These are phyloP conservation scores for Coelopa frigida DNA, from an alignment of 1,140 invertebrate species.

Conservation along the genomic window DNA sequence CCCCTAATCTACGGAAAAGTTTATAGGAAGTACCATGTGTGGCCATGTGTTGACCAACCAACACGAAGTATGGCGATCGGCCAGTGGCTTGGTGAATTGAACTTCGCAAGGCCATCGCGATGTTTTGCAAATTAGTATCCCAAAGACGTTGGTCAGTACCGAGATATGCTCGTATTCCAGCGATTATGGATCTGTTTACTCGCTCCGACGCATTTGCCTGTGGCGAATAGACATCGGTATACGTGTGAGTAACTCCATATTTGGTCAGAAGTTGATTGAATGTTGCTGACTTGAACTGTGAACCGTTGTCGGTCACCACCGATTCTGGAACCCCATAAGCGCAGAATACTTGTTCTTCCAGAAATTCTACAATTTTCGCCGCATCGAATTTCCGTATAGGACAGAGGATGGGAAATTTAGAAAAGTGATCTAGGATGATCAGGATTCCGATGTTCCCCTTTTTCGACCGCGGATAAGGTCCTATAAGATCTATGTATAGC, in stretches of 20 bases:
- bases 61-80: neutral
- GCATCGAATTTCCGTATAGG: too few relatives aligned
- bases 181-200: slow-evolving; percentile 8
- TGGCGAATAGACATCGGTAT: slow-evolving; percentile 3
- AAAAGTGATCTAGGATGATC: slow-evolving; percentile 1
- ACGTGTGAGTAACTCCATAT: slow-evolving; percentile 4
- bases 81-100: neutral
- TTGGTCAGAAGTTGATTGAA: neutral
- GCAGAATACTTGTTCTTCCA: slow-evolving; percentile 4
- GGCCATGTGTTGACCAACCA: neutral
- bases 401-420: slow-evolving; percentile 7
- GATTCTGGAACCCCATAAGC: slow-evolving; percentile 7
- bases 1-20: too few relatives aligned
- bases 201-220: slow-evolving; percentile 7
- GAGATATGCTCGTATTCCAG: slow-evolving; percentile 1
- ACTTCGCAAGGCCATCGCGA: neutral
- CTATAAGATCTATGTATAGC: slow-evolving; percentile 3
- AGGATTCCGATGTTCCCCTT: slow-evolving; percentile 1
- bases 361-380: slow-evolving; percentile 1
- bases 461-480: slow-evolving; percentile 5
- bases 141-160: slow-evolving; percentile 3
- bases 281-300: neutral
- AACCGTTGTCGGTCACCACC: slow-evolving; percentile 1
- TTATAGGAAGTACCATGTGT: too few relatives aligned
- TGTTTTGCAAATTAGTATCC: neutral